Conservation (phyloP, 2,888 invertebrate genomes). For the Pyralis farinalis region DNA sequence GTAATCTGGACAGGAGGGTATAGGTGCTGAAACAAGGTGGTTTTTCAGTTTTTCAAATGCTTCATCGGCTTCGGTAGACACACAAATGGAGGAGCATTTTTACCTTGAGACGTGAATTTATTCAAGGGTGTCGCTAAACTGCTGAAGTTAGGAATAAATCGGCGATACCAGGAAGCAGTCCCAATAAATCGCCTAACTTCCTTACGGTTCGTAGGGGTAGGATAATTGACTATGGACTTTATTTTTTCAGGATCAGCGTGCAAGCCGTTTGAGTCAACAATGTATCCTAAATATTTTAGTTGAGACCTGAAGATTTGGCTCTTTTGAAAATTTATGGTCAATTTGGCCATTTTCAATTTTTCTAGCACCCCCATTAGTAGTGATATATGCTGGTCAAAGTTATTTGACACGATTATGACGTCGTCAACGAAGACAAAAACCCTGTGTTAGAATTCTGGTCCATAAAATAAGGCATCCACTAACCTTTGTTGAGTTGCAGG, state of each 20-base stretch:
- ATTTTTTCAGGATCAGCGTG: background rate
- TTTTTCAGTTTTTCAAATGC: too few species aligned
- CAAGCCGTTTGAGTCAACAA: background rate
- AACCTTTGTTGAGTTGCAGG: background rate
- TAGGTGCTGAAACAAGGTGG: too few species aligned
- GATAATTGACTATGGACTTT: background rate
- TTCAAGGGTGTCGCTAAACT: too few species aligned
- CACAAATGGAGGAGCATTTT: too few species aligned
- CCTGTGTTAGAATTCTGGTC: background rate
- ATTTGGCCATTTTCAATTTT: background rate
- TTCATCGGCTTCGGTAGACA: too few species aligned
- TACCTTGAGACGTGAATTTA: too few species aligned
- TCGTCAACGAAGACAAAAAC: background rate
- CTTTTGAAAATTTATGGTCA: background rate
- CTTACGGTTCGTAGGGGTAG: background rate
- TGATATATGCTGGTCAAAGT: background rate
- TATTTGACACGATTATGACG: background rate
- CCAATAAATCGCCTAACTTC: background rate
- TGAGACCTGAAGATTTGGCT: background rate
- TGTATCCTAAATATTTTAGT: background rate
- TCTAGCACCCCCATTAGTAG: background rate
- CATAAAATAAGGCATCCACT: background rate
- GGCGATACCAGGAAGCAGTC: background rate
- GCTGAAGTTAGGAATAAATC: background rate
- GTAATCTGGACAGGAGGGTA: too few species aligned